These are phyloP conservation scores for Porites australiensis DNA, from an alignment of 64 coral and sea anemone genomes.

Conservation along the genomic window DNA sequence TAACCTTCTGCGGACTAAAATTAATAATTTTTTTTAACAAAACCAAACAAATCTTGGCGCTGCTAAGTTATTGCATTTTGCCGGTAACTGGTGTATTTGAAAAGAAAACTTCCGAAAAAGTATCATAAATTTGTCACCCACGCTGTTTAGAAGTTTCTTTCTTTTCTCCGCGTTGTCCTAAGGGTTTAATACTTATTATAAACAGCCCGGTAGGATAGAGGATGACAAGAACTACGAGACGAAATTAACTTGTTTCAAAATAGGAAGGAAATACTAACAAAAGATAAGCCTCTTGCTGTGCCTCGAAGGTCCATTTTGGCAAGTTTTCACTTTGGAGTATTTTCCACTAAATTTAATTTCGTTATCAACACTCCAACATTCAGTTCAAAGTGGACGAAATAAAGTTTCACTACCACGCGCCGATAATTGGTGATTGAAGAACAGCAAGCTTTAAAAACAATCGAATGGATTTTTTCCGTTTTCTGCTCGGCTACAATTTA, in stretches of 20 bases:
- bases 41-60: constrained; percentile 5
- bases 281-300: background rate
- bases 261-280: constrained; percentile 56
- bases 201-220: constrained; percentile 3
- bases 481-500: background rate
- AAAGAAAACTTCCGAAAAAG: constrained; percentile 46
- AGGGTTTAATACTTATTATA: background rate
- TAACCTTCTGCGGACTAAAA: background rate
- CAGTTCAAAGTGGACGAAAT: constrained; percentile 8
- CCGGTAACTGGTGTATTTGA: background rate
- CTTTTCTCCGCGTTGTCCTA: constrained; percentile 18
- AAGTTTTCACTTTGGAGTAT: constrained; percentile 26
- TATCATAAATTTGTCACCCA: background rate
- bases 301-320: constrained; percentile 27
- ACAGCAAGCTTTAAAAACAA: background rate
- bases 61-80: constrained; percentile 25
- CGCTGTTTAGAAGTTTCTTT: background rate
- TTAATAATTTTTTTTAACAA: constrained; percentile 6
- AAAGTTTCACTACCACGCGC: too few relatives aligned
- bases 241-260: constrained; percentile 77
- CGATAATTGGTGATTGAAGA: constrained; percentile 7
- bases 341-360: constrained; percentile 38
- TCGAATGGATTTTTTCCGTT: background rate
- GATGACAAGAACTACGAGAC: background rate
- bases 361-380: background rate